Percentiles rank a stretch among this genome's conserved stretches.
These are phyloP conservation scores for Hydroisotoma schaefferi DNA, from an alignment of 2,888 invertebrate species.

Conservation along the genomic window DNA sequence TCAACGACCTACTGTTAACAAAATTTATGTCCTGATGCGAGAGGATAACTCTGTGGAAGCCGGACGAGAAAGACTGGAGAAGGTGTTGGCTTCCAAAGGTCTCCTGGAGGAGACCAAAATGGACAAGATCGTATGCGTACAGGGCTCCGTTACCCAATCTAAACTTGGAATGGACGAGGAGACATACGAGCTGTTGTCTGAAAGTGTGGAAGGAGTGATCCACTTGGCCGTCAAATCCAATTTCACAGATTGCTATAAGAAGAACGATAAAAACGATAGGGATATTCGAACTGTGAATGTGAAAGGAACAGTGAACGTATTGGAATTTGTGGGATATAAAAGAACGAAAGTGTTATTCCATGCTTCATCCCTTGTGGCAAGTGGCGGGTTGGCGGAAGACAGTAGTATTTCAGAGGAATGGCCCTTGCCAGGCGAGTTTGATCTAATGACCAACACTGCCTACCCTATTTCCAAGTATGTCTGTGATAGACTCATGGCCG, in stretches of 20 bases:
- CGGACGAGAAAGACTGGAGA: slow-evolving; percentile 5
- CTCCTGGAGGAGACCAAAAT: not conserved
- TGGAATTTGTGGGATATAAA: slow-evolving; percentile 23
- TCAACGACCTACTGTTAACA: slow-evolving; percentile 10
- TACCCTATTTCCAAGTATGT: slow-evolving; percentile 33
- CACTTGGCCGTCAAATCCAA: slow-evolving; percentile 31
- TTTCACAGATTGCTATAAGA: slow-evolving; percentile 25
- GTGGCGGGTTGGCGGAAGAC: slow-evolving; percentile 6
- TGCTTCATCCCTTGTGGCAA: slow-evolving; percentile 23
- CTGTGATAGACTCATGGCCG: slow-evolving; percentile 19
- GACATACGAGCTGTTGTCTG: slow-evolving; percentile 15
- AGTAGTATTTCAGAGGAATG: slow-evolving; percentile 18
- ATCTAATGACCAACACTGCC: slow-evolving; percentile 15
- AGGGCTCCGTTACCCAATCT: slow-evolving; percentile 20
- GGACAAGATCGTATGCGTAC: slow-evolving; percentile 24
- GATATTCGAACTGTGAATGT: slow-evolving; percentile 30
- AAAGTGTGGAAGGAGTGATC: slow-evolving; percentile 22
- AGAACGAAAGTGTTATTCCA: slow-evolving; percentile 28
- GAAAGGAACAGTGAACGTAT: slow-evolving; percentile 24
- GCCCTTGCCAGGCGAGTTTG: slow-evolving; percentile 19
- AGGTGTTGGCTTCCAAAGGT: slow-evolving; percentile 15
- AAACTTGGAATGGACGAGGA: slow-evolving; percentile 18
- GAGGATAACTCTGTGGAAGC: not conserved
- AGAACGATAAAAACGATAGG: slow-evolving; percentile 6
- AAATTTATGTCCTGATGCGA: slow-evolving; percentile 29